Evolutionary conservation across 1,140 invertebrate genomes (phyloP), one percentile per base, ranked within the genome.

Genomic region (Bombus pascuorum): DNA sequence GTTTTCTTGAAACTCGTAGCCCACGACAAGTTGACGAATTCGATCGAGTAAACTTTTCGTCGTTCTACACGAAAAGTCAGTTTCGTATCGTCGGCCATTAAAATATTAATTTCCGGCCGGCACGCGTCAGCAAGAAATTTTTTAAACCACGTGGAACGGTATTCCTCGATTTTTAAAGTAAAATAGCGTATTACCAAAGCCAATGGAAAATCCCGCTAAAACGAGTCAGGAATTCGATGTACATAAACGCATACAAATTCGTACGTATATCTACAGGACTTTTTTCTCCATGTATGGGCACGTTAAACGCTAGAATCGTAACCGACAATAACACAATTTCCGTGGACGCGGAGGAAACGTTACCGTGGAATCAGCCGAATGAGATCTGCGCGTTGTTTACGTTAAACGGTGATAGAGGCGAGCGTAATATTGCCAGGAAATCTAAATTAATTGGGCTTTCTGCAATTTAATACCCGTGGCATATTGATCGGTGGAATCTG

Each of bases 361-460:
- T 42, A 4, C 42, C 71, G 37, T 15, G 25, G n/a, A 44, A 42
- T 34, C 28, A 18, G 10, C 18, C 39, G 72, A 83, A 53, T 57
- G 12, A 25, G 39, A 32, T 8, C 42, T 39, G 15, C 15, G 39
- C 71, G 70, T 80, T 85, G 59, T 85, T 80, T 71, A 53, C 53
- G 77, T 22, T 53, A 65, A 73, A 47, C 83, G 68, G 22, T 12
- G 83, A 80, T 80, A 47, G 34, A 78, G 42, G 57, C 57, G 53
- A 65, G 34, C 12, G 47, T n/a, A 53, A 83, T 83, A 78, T 83
- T 83, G 44, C 82, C 13, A 22, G 74, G 47, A 70, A 70, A 83
- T 83, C 74, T 70, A 70, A 78, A 83, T 83, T 83, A 77, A 83
- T 83, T 70, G 82, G 74, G 44, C 44, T 44, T 62, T 57, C 62